Conservation (phyloP, 2,113 vertebrate genomes). For the Oreochromis aureus region DNA sequence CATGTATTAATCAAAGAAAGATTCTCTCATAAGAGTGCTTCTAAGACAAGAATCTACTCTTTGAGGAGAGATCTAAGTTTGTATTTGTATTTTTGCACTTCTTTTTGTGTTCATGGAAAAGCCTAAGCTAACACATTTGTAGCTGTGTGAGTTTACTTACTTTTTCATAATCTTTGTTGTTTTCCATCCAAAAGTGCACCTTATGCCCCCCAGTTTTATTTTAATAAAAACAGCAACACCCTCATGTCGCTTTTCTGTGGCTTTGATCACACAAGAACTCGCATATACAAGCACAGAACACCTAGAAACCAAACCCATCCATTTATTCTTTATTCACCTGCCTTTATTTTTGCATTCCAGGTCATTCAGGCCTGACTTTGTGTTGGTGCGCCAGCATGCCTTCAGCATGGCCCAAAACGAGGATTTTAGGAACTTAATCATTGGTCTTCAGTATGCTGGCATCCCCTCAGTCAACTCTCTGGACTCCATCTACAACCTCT, state of each 20-base stretch:
- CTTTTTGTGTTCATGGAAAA: neutral
- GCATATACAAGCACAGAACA: neutral
- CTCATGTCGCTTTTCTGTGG: neutral
- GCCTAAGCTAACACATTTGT: neutral
- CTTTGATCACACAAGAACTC: neutral
- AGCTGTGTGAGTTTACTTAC: neutral
- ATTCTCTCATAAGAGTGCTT: neutral
- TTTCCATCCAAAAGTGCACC: neutral
- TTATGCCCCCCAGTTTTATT: neutral
- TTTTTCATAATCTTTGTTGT: neutral
- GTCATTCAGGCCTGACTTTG: conserved; percentile 93
- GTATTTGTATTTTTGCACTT: neutral
- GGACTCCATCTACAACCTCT: conserved; percentile 95
- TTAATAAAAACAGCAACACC: neutral
- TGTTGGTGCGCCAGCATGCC: conserved; percentile 92
- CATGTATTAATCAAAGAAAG: neutral
- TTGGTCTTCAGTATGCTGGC: conserved; percentile 93
- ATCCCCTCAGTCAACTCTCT: conserved; percentile 91
- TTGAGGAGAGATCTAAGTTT: neutral
- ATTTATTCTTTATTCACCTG: neutral
- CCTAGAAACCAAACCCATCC: neutral
- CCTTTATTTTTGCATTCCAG: conserved; percentile 56
- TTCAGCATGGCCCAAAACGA: conserved; percentile 97
- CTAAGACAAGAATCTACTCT: neutral
- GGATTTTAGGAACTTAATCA: conserved; percentile 92